Evolutionary conservation across 2,113 vertebrate genomes (phyloP), one percentile per base, ranked within the genome.

Genomic region (Empidonax traillii): DNA sequence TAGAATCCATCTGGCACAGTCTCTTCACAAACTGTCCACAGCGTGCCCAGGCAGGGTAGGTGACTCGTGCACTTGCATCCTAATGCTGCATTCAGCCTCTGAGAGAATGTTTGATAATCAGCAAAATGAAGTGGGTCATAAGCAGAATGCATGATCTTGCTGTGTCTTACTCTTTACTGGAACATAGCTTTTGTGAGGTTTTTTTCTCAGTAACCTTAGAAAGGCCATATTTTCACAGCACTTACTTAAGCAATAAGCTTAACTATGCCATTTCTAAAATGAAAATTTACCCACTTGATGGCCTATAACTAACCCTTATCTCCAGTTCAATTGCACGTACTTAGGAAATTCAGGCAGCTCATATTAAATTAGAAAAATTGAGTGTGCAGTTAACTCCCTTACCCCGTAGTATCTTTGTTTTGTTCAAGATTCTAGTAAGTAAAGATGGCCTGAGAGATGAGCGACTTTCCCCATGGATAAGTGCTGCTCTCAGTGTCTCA

Each of bases 11-110:
- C 97, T 99, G 97, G 99, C 99, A 44, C 99, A 99, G 96, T 99
- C 99, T 7, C 98, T 99, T 49, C 98, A 99, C 98, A 99, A 99
- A 86, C 97, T 99, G 33, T 99, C 99, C 5, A 99, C 99, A 6
- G 99, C 99, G 1, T 99, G 99, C 94, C 99, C 99, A 1, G 99
- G 99, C 96, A 97, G 99, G 98, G 99, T 99, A 96, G 77, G 99
- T 97, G 39, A 35, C 53, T 35, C 14, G 16, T 3, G 3, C 31
- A 7, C 27, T 2, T 14, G 12, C 23, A 28, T 56, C 25, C 37
- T 72, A 74, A 17, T 52, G 52, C 62, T 53, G 31, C 24, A n/a
- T 18, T 66, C 58, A 90, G 23, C 25, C 59, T 41, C 25, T 62
- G 53, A 61, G 33, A 39, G 39, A 35, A 9, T 35, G 46, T 39